Evolutionary conservation across 2,113 vertebrate species (phyloP).

Genomic region (Asarcornis scutulata): DNA sequence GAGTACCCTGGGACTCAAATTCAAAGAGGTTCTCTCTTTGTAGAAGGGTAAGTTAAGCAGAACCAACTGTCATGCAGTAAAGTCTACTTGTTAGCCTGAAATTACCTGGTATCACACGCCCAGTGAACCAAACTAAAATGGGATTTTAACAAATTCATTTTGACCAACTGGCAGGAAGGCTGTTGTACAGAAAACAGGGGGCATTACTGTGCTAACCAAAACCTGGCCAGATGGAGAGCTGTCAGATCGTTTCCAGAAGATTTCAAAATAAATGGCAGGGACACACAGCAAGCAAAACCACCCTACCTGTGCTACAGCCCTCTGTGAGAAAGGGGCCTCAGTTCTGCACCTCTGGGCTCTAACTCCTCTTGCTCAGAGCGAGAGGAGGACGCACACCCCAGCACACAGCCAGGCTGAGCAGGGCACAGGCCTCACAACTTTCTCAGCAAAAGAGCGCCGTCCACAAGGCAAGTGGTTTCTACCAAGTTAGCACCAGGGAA

Average conservation of each 20-base stretch:
- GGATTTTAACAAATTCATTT: not conserved
- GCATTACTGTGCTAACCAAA: not conserved
- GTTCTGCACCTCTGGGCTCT: not conserved
- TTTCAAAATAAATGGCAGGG: not conserved
- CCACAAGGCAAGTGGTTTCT: accelerated
- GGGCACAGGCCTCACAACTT: not conserved
- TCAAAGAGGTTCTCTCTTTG: not conserved
- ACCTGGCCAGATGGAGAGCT: not conserved
- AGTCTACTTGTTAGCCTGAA: not conserved
- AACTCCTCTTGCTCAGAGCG: not conserved
- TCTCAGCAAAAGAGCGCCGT: not conserved
- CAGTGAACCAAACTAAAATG: not conserved
- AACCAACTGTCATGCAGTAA: not conserved
- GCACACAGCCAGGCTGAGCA: not conserved
- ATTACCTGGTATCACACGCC: not conserved
- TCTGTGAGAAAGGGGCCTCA: accelerated
- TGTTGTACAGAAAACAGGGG: not conserved
- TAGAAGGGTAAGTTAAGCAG: not conserved
- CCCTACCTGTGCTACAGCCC: not conserved
- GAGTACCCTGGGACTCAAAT: not conserved
- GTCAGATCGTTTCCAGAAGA: not conserved
- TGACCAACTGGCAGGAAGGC: not conserved
- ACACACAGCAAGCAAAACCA: not conserved
- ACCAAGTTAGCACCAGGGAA: accelerated
- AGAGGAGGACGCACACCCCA: not conserved